Percentiles rank a stretch among this genome's conserved stretches.
phyloP scores from a whole-genome alignment of 2,888 invertebrate species.

The Rotaria magnacalcarata region DNA sequence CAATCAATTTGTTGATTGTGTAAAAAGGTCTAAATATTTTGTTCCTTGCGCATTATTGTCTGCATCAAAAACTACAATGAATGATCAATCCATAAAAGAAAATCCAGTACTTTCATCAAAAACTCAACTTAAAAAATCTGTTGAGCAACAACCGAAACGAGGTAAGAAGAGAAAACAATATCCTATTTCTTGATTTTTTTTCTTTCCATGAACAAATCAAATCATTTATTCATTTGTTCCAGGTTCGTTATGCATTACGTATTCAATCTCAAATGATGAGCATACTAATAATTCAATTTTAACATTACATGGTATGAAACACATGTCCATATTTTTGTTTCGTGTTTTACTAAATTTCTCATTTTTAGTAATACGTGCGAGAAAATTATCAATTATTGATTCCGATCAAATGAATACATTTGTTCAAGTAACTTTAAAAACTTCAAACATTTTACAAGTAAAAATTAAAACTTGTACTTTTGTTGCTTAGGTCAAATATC shows the following conservation, averaged over 20 bases:
- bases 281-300: neutral
- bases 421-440: neutral
- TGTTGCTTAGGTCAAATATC: neutral
- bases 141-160: neutral
- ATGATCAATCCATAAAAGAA: neutral
- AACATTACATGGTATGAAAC: neutral
- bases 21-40: neutral
- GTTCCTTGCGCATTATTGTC: neutral
- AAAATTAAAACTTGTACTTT: neutral
- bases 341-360: neutral
- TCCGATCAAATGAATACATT: constrained; percentile 17
- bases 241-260: constrained; percentile 33
- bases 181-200: neutral
- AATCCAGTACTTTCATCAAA: neutral
- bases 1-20: constrained; percentile 23
- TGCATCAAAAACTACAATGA: neutral
- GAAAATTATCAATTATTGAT: neutral
- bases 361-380: constrained; percentile 1
- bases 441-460: neutral
- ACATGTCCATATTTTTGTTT: neutral
- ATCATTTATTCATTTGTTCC: neutral
- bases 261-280: neutral
- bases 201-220: no score
- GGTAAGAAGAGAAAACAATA: neutral
- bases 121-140: neutral